Conservation (phyloP, 2,888 invertebrate genomes). For the Salticus scenicus region DNA sequence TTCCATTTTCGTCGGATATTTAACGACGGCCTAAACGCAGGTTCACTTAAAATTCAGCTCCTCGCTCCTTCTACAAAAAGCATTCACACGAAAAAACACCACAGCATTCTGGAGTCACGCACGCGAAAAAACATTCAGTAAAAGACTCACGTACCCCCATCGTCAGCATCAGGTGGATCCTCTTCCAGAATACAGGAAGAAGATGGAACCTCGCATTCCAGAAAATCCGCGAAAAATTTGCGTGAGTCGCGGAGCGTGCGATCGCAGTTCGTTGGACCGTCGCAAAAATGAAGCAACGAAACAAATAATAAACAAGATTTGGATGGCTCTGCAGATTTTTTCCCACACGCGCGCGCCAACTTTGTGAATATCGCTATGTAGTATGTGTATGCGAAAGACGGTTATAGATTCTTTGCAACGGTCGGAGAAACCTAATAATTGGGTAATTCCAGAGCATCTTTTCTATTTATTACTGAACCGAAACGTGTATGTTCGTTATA, state of each 20-base stretch:
- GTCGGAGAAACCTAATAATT: constrained; percentile 47
- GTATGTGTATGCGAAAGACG: neutral
- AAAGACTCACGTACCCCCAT: neutral
- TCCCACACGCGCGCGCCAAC: constrained; percentile 32
- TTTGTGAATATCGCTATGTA: neutral
- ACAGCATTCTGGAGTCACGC: neutral
- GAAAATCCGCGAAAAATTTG: constrained; percentile 15
- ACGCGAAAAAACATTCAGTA: neutral
- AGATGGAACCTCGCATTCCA: neutral
- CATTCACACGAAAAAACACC: neutral
- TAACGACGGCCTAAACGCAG: too few relatives aligned
- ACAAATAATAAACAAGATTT: constrained; percentile 50
- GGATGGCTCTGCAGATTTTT: constrained; percentile 38
- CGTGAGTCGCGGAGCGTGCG: constrained; percentile 39
- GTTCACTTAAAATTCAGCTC: neutral
- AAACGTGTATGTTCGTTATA: neutral
- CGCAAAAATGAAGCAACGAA: neutral
- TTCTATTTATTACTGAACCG: constrained; percentile 21
- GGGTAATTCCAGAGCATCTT: constrained; percentile 14
- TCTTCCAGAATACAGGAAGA: constrained; percentile 29
- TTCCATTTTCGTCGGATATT: too few relatives aligned
- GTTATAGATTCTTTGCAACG: constrained; percentile 44
- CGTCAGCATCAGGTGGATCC: neutral
- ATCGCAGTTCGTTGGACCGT: constrained; percentile 55
- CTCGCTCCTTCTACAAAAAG: neutral